These are phyloP conservation scores for Mirza zaza DNA, from an alignment of 2,113 vertebrate genomes.

Conservation along the genomic window DNA sequence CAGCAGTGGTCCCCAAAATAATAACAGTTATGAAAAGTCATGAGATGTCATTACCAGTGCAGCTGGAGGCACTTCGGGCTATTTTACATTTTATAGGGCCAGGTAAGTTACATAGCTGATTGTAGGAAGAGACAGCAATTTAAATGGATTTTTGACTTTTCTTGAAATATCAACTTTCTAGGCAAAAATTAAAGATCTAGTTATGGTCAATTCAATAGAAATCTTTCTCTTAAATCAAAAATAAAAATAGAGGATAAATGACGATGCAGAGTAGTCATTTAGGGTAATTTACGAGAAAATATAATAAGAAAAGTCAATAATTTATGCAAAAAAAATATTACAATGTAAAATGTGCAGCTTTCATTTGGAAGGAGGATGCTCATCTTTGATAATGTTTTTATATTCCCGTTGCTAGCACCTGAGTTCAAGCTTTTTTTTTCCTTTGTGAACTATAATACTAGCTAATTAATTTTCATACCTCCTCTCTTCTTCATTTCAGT, in stretches of 20 bases:
- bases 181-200: neutral
- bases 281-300: neutral
- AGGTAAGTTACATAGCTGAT: slow-evolving; percentile 46
- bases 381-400: neutral
- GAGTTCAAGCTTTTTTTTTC: neutral
- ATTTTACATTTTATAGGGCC: slow-evolving; percentile 90
- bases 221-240: neutral
- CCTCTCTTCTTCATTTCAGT: neutral
- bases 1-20: slow-evolving; percentile 88
- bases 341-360: neutral
- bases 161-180: neutral
- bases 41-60: slow-evolving; percentile 87
- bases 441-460: neutral
- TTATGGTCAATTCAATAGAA: neutral
- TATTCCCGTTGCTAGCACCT: neutral
- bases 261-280: neutral
- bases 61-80: slow-evolving; percentile 91
- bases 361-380: neutral
- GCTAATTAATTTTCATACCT: neutral
- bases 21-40: slow-evolving; percentile 89
- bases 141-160: neutral
- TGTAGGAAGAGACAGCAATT: neutral
- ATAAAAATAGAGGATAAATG: neutral
- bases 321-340: neutral
- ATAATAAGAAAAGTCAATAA: neutral